Evolutionary conservation across 2,113 vertebrate genomes (phyloP).

Genomic region (Tursiops truncatus): DNA sequence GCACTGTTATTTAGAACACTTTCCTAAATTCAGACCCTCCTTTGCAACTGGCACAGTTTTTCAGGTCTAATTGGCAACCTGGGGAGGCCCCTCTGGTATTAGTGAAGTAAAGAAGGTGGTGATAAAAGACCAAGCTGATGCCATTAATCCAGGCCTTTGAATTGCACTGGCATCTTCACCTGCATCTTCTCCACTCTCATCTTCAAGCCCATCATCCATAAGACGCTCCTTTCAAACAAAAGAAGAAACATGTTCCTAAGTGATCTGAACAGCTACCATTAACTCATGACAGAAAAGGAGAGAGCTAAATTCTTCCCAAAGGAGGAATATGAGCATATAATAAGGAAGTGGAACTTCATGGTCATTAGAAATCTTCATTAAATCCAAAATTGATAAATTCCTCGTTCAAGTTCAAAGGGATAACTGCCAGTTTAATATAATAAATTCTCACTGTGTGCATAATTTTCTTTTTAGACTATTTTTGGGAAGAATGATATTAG

Average conservation of each 20-base stretch:
- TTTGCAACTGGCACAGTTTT: constrained; percentile 75
- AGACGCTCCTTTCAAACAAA: constrained; percentile 88
- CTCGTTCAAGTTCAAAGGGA: neutral
- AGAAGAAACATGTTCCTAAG: constrained; percentile 48
- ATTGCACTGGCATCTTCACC: constrained; percentile 85
- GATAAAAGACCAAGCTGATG: constrained; percentile 96
- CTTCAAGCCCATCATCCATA: constrained; percentile 93
- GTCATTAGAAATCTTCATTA: neutral
- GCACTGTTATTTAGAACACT: constrained; percentile 85
- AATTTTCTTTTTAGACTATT: neutral
- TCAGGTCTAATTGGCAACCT: constrained; percentile 91
- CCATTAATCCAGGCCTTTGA: constrained; percentile 90
- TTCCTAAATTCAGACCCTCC: constrained; percentile 78
- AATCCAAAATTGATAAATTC: no score
- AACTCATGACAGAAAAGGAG: neutral
- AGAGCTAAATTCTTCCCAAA: neutral
- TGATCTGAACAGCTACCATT: neutral
- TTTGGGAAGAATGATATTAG: neutral
- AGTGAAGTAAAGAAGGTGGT: constrained; percentile 97
- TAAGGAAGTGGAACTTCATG: neutral
- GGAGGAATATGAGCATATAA: neutral
- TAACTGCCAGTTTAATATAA: neutral
- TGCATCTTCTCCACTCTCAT: constrained; percentile 89
- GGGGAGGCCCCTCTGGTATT: constrained; percentile 95
- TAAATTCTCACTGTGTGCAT: neutral